A percentile compares a stretch with the other conserved stretches of the same genome.
Conservation (phyloP, 2,888 invertebrate species). For the Hybos culiciformis region DNA sequence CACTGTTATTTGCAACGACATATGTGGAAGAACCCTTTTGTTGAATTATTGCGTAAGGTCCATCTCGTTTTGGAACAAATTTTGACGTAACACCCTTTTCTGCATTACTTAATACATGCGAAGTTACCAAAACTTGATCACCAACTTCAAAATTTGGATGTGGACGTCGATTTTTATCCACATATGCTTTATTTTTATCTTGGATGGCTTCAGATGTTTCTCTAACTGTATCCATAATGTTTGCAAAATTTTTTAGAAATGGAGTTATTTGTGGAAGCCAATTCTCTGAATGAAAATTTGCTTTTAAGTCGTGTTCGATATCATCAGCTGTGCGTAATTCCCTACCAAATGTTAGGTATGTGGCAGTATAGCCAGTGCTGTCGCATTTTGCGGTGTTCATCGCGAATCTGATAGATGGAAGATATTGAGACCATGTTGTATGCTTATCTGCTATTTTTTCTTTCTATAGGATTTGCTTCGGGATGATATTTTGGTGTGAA, state of each 20-base stretch:
- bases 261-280: conserved; percentile 9
- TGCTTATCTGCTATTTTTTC: conserved; percentile 9
- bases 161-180: conserved; percentile 11
- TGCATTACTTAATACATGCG: conserved; percentile 15
- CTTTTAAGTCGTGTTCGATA: conserved; percentile 16
- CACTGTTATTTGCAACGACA: background rate
- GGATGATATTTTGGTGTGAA: conserved; percentile 14
- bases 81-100: conserved; percentile 15
- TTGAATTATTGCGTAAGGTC: conserved; percentile 16
- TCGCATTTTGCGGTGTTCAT: conserved; percentile 22
- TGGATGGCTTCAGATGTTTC: conserved; percentile 12
- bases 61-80: conserved; percentile 20
- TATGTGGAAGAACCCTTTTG: conserved; percentile 13
- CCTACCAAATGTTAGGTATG: conserved; percentile 24
- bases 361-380: conserved; percentile 20
- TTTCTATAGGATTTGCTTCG: conserved; percentile 14
- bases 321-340: conserved; percentile 23
- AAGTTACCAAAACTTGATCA: conserved; percentile 16
- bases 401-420: conserved; percentile 24
- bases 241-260: background rate
- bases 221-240: conserved; percentile 7
- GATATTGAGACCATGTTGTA: background rate
- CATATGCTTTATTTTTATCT: conserved; percentile 12
- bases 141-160: conserved; percentile 13
- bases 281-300: conserved; percentile 17